Evolutionary conservation across 2,113 vertebrate species (phyloP), one percentile per base, ranked within the genome.

Genomic region (Prunella himalayana): DNA sequence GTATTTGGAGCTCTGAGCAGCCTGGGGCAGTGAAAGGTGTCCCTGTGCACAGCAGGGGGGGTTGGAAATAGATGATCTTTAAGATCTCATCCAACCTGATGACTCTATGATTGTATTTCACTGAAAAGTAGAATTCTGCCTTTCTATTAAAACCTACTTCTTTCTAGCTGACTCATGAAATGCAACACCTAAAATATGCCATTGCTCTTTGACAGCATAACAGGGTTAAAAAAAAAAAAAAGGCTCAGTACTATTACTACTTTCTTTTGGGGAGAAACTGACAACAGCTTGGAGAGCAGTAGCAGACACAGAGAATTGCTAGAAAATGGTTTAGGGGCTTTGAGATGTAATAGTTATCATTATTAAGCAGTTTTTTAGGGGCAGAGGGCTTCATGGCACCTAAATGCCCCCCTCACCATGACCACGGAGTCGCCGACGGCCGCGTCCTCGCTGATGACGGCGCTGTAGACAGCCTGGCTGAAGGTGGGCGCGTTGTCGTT

Each of bases 401-500:
- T 5, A 15, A 50, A 11, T 2, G 35, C 10, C 1, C 1, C 47
- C 13, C 96, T 91, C 97, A 99, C 99, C 99, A 97, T 97, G 63
- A 99, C 97, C 5, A 99, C 98, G 0, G 99, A 98, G 75, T 99
- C 98, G 7, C 99, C 99, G 4, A 99, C 51, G 24, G 97, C 93
- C 0, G 99, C 98, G 0, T 99, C 99, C 95, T 99, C 99, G 2
- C 99, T 99, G 96, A 99, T 98, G 91, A 99, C 98, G 0, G 99
- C 97, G 0, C 98, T 98, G 97, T 99, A 99, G 69, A 98, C 93
- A 2, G 98, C 97, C 16, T 98, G 98, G 95, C 98, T 99, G 94
- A 99, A 99, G 44, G 96, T 96, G 0, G 99, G 99, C 2, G 98
- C 97, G 0, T 99, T 99, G 98, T 99, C 99, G 25, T 99, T 99